These are phyloP conservation scores for Enteromius argenteus DNA, from an alignment of 2,797 vertebrate genomes.

Conservation along the genomic window DNA sequence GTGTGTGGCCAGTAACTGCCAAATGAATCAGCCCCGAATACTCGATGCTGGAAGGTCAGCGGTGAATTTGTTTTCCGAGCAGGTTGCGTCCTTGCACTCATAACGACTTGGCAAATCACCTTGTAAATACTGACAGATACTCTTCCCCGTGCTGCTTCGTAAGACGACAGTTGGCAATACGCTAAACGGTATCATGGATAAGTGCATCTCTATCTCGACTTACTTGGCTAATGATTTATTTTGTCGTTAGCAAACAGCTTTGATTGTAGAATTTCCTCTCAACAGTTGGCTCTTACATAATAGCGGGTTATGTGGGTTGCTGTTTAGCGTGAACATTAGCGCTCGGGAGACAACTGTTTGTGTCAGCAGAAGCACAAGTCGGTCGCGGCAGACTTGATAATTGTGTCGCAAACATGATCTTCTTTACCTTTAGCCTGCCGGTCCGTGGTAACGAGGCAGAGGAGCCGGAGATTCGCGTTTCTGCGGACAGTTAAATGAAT, in stretches of 20 bases:
- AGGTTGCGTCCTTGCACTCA: constrained; percentile 44
- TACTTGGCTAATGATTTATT: constrained; percentile 50
- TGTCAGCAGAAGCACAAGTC: constrained; percentile 32
- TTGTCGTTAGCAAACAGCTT: constrained; percentile 49
- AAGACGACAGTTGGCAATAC: constrained; percentile 35
- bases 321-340: constrained; percentile 35
- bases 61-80: constrained; percentile 36
- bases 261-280: constrained; percentile 50
- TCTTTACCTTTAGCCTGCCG: constrained; percentile 33
- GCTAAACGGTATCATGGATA: constrained; percentile 30
- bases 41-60: constrained; percentile 57
- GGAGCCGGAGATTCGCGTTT: constrained; percentile 9
- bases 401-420: constrained; percentile 42
- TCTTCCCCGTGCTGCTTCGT: constrained; percentile 25
- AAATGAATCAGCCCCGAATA: constrained; percentile 60
- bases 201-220: constrained; percentile 48
- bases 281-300: constrained; percentile 52
- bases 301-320: constrained; percentile 37
- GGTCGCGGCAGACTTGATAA: constrained; percentile 24
- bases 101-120: constrained; percentile 51
- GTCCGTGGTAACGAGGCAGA: constrained; percentile 34
- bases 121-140: constrained; percentile 48
- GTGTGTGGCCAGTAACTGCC: constrained; percentile 56
- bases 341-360: constrained; percentile 15
- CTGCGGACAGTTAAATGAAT: constrained; percentile 66